Evolutionary conservation across 2,888 invertebrate species (phyloP).

Genomic region (Ormyrus pomaceus): DNA sequence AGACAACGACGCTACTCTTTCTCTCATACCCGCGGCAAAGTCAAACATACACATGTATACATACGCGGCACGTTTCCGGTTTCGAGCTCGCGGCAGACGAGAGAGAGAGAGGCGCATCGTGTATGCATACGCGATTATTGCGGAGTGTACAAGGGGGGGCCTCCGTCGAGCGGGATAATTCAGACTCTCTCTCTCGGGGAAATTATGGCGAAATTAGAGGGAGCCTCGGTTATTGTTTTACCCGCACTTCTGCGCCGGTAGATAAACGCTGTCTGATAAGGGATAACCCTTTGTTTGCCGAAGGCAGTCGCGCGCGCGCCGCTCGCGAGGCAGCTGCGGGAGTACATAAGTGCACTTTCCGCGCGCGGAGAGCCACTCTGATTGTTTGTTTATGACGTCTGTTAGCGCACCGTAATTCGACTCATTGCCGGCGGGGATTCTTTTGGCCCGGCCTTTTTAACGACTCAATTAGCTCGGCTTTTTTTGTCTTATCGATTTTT

Average conservation of each 20-base stretch:
- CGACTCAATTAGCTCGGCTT: slow-evolving; percentile 19
- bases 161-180: slow-evolving; percentile 43
- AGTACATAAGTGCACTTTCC: slow-evolving; percentile 6
- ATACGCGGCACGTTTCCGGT: slow-evolving; percentile 41
- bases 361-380: not conserved
- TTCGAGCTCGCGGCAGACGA: not conserved
- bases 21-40: not conserved
- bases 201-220: slow-evolving; percentile 53
- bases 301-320: slow-evolving; percentile 40
- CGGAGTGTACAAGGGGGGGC: slow-evolving; percentile 11
- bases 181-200: slow-evolving; percentile 32
- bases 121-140: slow-evolving; percentile 47
- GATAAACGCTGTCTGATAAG: slow-evolving; percentile 53
- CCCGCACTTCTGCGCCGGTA: slow-evolving; percentile 48
- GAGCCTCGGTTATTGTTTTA: slow-evolving; percentile 49
- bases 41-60: slow-evolving; percentile 4
- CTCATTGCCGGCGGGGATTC: slow-evolving; percentile 12
- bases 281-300: slow-evolving; percentile 52
- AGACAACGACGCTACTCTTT: slow-evolving; percentile 22
- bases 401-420: slow-evolving; percentile 25
- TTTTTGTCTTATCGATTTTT: slow-evolving; percentile 2
- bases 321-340: not conserved
- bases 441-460: not conserved
- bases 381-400: slow-evolving; percentile 42
- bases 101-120: slow-evolving; percentile 1